Evolutionary conservation across 2,113 vertebrate genomes (phyloP).

Genomic region (Gopherus evgoodei): DNA sequence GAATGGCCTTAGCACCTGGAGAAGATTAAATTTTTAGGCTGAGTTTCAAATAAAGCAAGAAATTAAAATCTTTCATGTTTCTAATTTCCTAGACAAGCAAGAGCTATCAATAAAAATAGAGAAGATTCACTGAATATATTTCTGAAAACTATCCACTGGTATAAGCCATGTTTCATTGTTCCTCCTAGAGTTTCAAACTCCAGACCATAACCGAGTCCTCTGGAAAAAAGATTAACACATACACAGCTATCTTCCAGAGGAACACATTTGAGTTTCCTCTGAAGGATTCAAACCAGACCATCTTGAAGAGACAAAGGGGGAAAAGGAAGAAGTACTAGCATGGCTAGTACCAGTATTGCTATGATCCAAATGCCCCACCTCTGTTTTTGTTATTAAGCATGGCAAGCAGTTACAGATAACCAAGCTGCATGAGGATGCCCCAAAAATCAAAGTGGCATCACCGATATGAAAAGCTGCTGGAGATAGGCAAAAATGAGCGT

Average conservation of each 20-base stretch:
- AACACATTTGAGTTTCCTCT: neutral
- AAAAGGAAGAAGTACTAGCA: neutral
- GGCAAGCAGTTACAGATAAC: neutral
- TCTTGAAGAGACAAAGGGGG: neutral
- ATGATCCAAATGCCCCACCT: neutral
- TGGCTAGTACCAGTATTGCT: neutral
- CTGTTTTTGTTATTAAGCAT: neutral
- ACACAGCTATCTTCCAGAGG: neutral
- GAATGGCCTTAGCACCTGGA: slow-evolving; percentile 94
- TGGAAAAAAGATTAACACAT: neutral
- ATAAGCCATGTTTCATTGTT: neutral
- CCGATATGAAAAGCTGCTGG: neutral
- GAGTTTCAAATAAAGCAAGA: neutral
- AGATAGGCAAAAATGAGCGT: neutral
- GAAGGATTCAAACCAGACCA: neutral
- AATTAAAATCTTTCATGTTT: neutral
- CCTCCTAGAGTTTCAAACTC: neutral
- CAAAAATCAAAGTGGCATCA: neutral
- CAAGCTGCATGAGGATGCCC: neutral
- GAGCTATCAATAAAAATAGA: neutral
- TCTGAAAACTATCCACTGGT: neutral
- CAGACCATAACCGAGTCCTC: neutral
- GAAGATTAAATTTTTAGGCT: neutral
- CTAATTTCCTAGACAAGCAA: neutral
- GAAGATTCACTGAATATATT: fast-evolving